phyloP scores from a whole-genome alignment of 2,797 vertebrate genomes.

The Hypotaenidia okinawae region DNA sequence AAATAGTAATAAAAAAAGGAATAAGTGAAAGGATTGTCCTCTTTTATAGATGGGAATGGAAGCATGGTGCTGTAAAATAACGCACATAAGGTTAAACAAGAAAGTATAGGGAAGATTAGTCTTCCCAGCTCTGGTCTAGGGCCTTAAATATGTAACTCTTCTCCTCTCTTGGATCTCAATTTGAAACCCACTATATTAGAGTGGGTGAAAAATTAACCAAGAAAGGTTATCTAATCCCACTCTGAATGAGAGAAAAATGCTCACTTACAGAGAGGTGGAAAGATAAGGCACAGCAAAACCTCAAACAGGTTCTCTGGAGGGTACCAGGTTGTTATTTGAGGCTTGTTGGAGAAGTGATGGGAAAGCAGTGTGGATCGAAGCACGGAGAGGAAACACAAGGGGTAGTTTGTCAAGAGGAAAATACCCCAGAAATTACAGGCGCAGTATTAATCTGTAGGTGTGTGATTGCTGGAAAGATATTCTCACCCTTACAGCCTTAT shows the following conservation, averaged over 20 bases:
- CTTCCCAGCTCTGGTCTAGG: not conserved
- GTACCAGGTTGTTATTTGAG: not conserved
- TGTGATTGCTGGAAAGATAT: not conserved
- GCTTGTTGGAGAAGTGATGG: not conserved
- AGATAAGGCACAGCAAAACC: not conserved
- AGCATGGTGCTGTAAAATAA: not conserved
- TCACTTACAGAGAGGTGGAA: not conserved
- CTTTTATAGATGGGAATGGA: not conserved
- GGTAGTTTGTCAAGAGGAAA: not conserved
- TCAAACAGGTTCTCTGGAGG: not conserved
- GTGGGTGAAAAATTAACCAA: not conserved
- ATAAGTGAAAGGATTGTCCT: not conserved
- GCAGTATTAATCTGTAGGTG: not conserved
- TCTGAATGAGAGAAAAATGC: not conserved
- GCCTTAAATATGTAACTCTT: not conserved
- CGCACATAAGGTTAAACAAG: not conserved
- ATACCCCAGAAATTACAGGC: not conserved
- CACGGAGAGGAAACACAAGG: not conserved
- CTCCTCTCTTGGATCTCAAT: not conserved
- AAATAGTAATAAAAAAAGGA: not conserved
- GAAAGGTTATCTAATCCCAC: not conserved
- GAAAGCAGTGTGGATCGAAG: not conserved
- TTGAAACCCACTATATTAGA: not conserved
- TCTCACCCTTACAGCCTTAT: not conserved
- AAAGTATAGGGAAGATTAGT: not conserved